phyloP scores from a whole-genome alignment of 1,140 invertebrate species.

The Trissolcus basalis region DNA sequence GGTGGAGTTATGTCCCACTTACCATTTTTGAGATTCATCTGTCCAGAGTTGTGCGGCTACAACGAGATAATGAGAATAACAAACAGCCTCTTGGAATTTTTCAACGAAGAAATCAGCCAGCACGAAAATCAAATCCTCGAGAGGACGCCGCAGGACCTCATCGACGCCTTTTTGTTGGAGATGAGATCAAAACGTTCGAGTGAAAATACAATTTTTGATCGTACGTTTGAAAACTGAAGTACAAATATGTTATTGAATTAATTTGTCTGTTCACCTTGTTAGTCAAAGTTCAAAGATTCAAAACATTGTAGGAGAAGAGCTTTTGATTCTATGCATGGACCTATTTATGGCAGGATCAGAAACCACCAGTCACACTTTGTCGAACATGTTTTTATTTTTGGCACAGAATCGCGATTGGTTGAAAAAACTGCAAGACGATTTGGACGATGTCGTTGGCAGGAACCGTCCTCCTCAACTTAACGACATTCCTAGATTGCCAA shows the following conservation, averaged over 20 bases:
- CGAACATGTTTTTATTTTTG: slow-evolving; percentile 80
- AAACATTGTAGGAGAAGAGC: slow-evolving; percentile 78
- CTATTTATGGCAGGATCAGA: slow-evolving; percentile 84
- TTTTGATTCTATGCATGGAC: slow-evolving; percentile 82
- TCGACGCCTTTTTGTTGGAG: slow-evolving; percentile 82
- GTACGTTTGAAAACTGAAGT: slow-evolving; percentile 52
- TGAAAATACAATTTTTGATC: slow-evolving; percentile 59
- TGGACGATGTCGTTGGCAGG: slow-evolving; percentile 81
- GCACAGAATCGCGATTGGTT: slow-evolving; percentile 82
- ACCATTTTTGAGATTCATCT: slow-evolving; percentile 80
- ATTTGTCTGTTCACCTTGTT: neutral
- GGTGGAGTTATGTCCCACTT: slow-evolving; percentile 82
- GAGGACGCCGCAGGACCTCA: slow-evolving; percentile 80
- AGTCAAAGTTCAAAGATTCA: neutral
- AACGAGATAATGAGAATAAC: slow-evolving; percentile 73
- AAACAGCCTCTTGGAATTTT: slow-evolving; percentile 72
- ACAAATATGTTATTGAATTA: no score
- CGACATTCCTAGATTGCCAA: slow-evolving; percentile 75
- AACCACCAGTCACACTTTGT: slow-evolving; percentile 81
- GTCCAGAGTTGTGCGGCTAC: slow-evolving; percentile 79
- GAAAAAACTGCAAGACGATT: slow-evolving; percentile 80
- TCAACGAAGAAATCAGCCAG: slow-evolving; percentile 72
- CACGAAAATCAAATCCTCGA: slow-evolving; percentile 77
- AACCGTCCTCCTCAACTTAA: slow-evolving; percentile 76
- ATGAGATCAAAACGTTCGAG: slow-evolving; percentile 56